A percentile compares a stretch with the other conserved stretches of the same genome.
Conservation (phyloP, 2,888 invertebrate species). For the Trichogramma dendrolimi region DNA sequence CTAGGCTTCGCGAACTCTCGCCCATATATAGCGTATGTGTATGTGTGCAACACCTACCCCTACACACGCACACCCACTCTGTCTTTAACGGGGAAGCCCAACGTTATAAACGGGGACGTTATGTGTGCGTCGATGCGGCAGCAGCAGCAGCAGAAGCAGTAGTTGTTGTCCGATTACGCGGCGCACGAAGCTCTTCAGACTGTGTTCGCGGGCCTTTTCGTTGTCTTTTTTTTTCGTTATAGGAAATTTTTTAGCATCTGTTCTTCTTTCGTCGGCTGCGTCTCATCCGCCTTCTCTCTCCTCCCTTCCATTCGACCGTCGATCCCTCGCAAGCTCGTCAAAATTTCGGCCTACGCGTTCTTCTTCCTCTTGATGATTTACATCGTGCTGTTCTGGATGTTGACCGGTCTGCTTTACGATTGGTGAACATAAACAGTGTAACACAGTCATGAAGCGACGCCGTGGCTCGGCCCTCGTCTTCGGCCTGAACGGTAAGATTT, state of each 20-base stretch:
- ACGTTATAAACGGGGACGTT: no score
- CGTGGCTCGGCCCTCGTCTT: background rate
- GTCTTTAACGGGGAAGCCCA: background rate
- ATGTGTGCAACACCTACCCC: background rate
- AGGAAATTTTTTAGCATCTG: background rate
- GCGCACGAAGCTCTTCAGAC: no score
- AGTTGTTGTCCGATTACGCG: no score
- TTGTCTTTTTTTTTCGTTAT: background rate
- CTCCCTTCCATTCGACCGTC: no score
- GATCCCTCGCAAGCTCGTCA: background rate
- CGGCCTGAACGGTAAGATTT: no score
- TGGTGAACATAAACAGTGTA: constrained; percentile 2
- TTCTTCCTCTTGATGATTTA: constrained; percentile 8
- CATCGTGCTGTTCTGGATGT: constrained; percentile 12
- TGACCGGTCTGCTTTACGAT: constrained; percentile 15
- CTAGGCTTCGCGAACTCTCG: constrained; percentile 46
- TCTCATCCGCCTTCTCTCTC: background rate
- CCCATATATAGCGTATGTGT: constrained; percentile 22
- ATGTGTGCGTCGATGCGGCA: background rate
- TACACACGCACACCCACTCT: background rate
- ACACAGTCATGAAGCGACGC: background rate
- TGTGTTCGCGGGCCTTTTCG: background rate
- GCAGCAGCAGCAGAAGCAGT: background rate
- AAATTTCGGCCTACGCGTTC: constrained; percentile 8
- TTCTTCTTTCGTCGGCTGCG: background rate